Evolutionary conservation across 1,140 invertebrate species (phyloP).

Genomic region (Aphelinus atriplicis): DNA sequence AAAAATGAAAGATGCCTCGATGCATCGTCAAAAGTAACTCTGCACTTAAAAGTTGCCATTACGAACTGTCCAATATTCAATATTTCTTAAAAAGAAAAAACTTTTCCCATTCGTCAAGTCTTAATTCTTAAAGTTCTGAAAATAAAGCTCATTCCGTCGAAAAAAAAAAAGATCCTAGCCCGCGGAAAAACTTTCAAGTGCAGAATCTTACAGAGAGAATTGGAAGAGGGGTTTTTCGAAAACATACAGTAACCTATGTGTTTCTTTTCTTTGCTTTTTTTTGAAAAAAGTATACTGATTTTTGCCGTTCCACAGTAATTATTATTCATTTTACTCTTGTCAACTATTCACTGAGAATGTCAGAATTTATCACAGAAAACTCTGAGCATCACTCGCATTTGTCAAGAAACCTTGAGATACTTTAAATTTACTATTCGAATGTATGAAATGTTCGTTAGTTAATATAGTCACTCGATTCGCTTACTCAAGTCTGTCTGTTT

Average conservation of each 20-base stretch:
- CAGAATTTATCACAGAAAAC: slow-evolving; percentile 50
- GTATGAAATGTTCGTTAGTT: slow-evolving; percentile 21
- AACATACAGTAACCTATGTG: slow-evolving; percentile 46
- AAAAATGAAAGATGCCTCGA: slow-evolving; percentile 45
- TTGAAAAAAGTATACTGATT: slow-evolving; percentile 55
- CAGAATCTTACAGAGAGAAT: slow-evolving; percentile 54
- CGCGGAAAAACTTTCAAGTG: slow-evolving; percentile 46
- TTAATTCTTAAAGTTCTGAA: slow-evolving; percentile 23
- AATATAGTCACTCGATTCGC: slow-evolving; percentile 6
- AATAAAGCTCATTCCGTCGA: slow-evolving; percentile 9
- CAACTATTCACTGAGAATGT: slow-evolving; percentile 38
- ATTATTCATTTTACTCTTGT: slow-evolving; percentile 29
- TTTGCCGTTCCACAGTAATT: slow-evolving; percentile 56
- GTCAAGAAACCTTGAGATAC: slow-evolving; percentile 28
- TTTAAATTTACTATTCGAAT: slow-evolving; percentile 19
- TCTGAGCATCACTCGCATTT: slow-evolving; percentile 32
- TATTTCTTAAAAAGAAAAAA: slow-evolving; percentile 18
- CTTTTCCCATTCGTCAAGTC: slow-evolving; percentile 9
- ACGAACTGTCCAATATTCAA: slow-evolving; percentile 5
- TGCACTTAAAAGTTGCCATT: slow-evolving; percentile 27
- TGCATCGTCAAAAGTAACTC: slow-evolving; percentile 45
- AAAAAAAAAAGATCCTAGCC: slow-evolving; percentile 4
- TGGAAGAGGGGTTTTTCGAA: slow-evolving; percentile 52
- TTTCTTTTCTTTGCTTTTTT: slow-evolving; percentile 46
- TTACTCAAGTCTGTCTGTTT: slow-evolving; percentile 27